Conservation (phyloP, 2,113 vertebrate genomes). For the Nematolebias whitei region DNA sequence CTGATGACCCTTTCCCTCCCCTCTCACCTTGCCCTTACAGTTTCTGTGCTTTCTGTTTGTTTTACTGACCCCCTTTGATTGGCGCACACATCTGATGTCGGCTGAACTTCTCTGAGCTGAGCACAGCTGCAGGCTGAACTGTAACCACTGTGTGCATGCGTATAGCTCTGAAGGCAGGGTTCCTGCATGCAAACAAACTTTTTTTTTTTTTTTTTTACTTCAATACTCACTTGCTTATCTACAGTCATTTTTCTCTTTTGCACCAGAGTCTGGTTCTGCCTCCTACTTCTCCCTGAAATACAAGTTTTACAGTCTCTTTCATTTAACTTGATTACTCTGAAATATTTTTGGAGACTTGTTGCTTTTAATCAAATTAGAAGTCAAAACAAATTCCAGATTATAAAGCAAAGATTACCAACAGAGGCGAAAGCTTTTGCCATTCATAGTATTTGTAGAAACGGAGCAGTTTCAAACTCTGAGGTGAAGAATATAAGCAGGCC, state of each 20-base stretch:
- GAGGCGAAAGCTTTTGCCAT: no score
- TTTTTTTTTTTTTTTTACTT: slow-evolving; percentile 28
- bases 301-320: background rate
- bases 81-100: slow-evolving; percentile 48
- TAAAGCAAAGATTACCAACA: no score
- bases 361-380: no score
- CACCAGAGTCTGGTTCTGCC: slow-evolving; percentile 58
- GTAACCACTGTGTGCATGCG: slow-evolving; percentile 74
- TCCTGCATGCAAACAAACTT: slow-evolving; percentile 73
- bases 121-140: slow-evolving; percentile 52
- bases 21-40: slow-evolving; percentile 45
- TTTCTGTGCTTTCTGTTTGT: slow-evolving; percentile 62
- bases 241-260: slow-evolving; percentile 58
- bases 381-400: no score
- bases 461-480: slow-evolving; percentile 31
- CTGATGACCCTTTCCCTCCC: slow-evolving; percentile 48
- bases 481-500: slow-evolving; percentile 57
- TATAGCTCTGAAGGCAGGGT: slow-evolving; percentile 46
- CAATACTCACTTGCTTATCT: slow-evolving; percentile 46
- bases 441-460: slow-evolving; percentile 4
- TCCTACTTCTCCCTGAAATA: slow-evolving; percentile 21
- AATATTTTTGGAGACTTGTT: no score
- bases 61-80: slow-evolving; percentile 48
- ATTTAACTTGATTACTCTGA: no score
- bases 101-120: slow-evolving; percentile 51